Base-by-base conservation (phyloP, 1,140 invertebrate genomes). In the Drosophila miranda region DNA sequence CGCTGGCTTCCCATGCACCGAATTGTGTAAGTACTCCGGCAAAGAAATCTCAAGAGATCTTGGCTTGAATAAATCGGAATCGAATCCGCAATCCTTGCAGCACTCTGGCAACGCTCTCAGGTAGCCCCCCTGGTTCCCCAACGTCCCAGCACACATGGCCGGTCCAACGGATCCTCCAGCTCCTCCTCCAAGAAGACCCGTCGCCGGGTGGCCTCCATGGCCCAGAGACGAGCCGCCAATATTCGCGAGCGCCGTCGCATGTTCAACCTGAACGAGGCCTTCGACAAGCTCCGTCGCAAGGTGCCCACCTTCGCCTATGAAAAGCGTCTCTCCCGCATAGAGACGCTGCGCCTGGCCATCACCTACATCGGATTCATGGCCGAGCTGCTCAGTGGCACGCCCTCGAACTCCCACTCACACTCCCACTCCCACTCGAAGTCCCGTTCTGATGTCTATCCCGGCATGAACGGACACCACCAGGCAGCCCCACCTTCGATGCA, bases 271-370 rank as follows among this genome's bases (percentile, higher is more conserved):
- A 99, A 99, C 90, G 97, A 98, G 89, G 98, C 98, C 3, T 99
- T 99, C 88, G 98, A 99, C 86, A 97, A 97, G 89, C 91, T 98
- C 26, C 92, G 97, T 9, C 93, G 97, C 76, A 98, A 98, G 92
- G 98, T 99, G 9, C 99, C 99, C 21, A 99, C 99, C 1, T 99
- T 99, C 91, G 98, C 99, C 0, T 99, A 99, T 87, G 99, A 99
- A 91, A 99, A 99, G 90, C 94, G 99, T 0, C 93, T 99, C 0
- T 99, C 98, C 0, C 96, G 99, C 82, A 99, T 99, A 78, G 99
- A 99, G 92, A 99, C 99, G 0, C 92, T 99, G 1, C 94, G 98
- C 0, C 92, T 99, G 77, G 98, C 99, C 7, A 99, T 99, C 75
- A 99, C 98, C 8, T 99, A 99, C 91, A 99, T 99, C 74, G 96